Evolutionary conservation across 1,140 invertebrate species (phyloP), one percentile per base, ranked within the genome.

Genomic region (Caenorhabditis brenneri): DNA sequence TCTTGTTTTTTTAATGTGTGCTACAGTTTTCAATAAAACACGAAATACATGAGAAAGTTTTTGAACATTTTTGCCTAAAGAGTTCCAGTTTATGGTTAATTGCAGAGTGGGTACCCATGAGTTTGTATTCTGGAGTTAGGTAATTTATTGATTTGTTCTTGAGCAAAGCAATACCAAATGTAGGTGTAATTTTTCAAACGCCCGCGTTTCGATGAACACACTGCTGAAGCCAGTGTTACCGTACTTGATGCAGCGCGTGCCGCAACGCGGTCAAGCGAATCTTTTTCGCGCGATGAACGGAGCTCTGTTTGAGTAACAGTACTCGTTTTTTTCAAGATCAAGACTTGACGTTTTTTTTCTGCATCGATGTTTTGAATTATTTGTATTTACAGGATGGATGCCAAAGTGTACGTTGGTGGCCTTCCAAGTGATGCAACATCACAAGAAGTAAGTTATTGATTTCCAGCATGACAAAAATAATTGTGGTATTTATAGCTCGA

Each of bases 401-500:
- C 95, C 88, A 99, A 99, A 92, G 94, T 98, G 12, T 99, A 98
- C 91, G 96, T 99, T 31, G 97, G 97, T 48, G 96, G 98, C 93
- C 93, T 98, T 49, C 89, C 92, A 2, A 88, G 88, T 74, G 90
- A 91, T 60, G 90, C 89, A 10, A 89, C 88, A 29, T 86, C 89
- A 46, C 83, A 91, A 81, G 89, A 90, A 80, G 84, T 87, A 39
- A 85, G 46, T 7, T 79, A 42, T 27, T 10, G 19, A 22, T 84
- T 86, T 22, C 15, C 10, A 27, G 4, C 33, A 27, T 36, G 10
- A 0, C 29, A 27, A 19, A n/a, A 33, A 33, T 16, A n/a, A 3
- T 27, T 6, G 19, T 12, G 33, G 29, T 33, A 42, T 81, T 24
- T 89, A 84, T 49, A 97, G 91, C 91, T 97, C 55, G 95, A 97